These are phyloP conservation scores for Autographa gamma DNA, from an alignment of 2,888 invertebrate species.

Conservation along the genomic window DNA sequence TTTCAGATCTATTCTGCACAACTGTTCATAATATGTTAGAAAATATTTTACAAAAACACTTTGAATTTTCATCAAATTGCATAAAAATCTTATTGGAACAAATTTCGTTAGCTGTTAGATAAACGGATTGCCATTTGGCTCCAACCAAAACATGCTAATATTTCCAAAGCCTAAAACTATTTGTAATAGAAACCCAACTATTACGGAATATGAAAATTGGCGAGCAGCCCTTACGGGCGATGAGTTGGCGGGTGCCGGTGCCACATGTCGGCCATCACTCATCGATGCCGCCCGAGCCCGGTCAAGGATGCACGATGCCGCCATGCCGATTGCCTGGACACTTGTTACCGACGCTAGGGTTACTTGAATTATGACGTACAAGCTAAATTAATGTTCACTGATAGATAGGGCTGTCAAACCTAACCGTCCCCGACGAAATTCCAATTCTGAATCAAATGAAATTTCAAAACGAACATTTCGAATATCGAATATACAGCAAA, in stretches of 20 bases:
- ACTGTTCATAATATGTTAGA: too few species aligned
- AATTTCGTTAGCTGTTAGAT: too few species aligned
- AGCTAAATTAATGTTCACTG: slow-evolving; percentile 47
- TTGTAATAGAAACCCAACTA: slow-evolving; percentile 18
- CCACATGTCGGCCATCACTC: slow-evolving; percentile 86
- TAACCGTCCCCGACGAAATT: background rate
- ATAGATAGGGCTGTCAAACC: slow-evolving; percentile 42
- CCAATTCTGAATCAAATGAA: background rate
- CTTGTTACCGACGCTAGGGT: slow-evolving; percentile 66
- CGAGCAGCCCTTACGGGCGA: slow-evolving; percentile 75
- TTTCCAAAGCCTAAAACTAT: background rate
- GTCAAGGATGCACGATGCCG: slow-evolving; percentile 86
- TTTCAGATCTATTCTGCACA: too few species aligned
- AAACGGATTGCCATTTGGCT: background rate
- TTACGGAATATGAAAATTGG: slow-evolving; percentile 35
- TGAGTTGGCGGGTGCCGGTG: slow-evolving; percentile 82
- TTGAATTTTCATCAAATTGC: too few species aligned
- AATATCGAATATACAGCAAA: background rate
- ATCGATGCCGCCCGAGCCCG: slow-evolving; percentile 78
- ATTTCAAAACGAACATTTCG: background rate
- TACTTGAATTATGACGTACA: slow-evolving; percentile 49
- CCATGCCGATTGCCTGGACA: slow-evolving; percentile 83
- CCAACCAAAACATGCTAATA: background rate
- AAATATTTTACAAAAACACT: too few species aligned
- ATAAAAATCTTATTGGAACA: too few species aligned